Evolutionary conservation across 35 echinoderm and acorn worm species (phyloP).

Genomic region (Heliocidaris erythrogramma): DNA sequence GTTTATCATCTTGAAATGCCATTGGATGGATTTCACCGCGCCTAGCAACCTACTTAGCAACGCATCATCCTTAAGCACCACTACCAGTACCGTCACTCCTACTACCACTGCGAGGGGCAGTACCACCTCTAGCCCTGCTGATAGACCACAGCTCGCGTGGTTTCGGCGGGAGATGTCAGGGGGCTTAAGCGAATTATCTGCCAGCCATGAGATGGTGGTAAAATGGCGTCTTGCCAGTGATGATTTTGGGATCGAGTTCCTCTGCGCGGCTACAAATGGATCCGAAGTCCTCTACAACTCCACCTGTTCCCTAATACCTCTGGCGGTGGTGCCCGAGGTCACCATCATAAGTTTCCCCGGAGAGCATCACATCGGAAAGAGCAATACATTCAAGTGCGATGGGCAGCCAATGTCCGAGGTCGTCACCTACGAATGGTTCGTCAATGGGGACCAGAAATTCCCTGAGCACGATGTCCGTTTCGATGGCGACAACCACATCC

Average conservation of each 20-base stretch:
- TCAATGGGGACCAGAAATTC: not conserved
- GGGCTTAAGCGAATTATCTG: not conserved
- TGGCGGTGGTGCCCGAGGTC: not conserved
- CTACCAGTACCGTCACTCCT: not conserved
- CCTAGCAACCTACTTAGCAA: not conserved
- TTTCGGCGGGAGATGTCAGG: conserved; percentile 17
- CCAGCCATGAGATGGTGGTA: not conserved
- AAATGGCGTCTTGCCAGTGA: conserved; percentile 12
- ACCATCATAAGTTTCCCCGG: not conserved
- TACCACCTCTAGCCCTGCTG: not conserved
- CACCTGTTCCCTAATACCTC: not conserved
- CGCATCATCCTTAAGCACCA: not conserved
- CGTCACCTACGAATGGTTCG: conserved; percentile 13
- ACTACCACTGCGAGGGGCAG: not conserved
- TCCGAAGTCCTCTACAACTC: not conserved
- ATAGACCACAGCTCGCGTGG: conserved; percentile 15
- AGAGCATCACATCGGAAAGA: not conserved
- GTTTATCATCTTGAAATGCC: not conserved
- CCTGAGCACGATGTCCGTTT: not conserved
- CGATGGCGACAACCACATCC: not conserved
- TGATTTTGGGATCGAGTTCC: conserved; percentile 30
- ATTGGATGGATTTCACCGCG: not conserved
- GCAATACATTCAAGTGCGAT: conserved; percentile 23
- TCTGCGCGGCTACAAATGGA: conserved; percentile 22
- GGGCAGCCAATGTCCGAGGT: not conserved